Evolutionary conservation across 2,888 invertebrate species (phyloP), one percentile per base, ranked within the genome.

Genomic region (Rhamnusium bicolor): DNA sequence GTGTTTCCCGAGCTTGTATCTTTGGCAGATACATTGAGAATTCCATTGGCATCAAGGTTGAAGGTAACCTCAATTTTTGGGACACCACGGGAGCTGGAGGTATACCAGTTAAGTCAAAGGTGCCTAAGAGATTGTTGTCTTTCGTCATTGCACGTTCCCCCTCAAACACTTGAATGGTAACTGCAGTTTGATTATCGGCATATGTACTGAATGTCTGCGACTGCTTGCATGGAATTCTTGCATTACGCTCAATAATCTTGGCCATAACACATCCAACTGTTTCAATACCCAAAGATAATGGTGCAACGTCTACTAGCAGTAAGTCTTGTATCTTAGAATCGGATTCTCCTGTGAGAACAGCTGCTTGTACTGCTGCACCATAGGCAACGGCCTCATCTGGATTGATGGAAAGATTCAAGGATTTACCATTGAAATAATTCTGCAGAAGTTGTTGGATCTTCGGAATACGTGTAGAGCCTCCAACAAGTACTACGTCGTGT

Each of bases 241-340:
- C 86, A 80, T 91, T 91, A 80, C 92, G 85, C 82, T 92, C 90
- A 75, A 92, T 89, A 71, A 92, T 89, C 77, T 91, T 91, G 16
- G 90, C 88, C 94, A 95, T 94, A 1, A 94, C 94, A n/a, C 94
- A 94, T 14, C 94, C 94, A 19, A 94, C 94, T 0, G 94, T 94
- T 86, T 96, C 95, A 73, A 94, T 94, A 40, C 94, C 94, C 60
- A 94, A 89, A 0, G 94, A 94, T 18, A 94, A 87, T 80, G 91
- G 92, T 10, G 93, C 90, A 0, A 93, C 93, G 83, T 94, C 94
- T 0, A 93, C 92, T 7, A 94, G 86, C 0, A 94, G 87, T 0
- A 94, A 92, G 82, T 94, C 95, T 85, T 94, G 93, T 80, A 96
- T 94, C 87, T 90, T 91, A 3, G 92, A 89, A 84, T 94, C 93